Evolutionary conservation across 2,888 invertebrate species (phyloP).

Genomic region (Tenthredo distinguenda): DNA sequence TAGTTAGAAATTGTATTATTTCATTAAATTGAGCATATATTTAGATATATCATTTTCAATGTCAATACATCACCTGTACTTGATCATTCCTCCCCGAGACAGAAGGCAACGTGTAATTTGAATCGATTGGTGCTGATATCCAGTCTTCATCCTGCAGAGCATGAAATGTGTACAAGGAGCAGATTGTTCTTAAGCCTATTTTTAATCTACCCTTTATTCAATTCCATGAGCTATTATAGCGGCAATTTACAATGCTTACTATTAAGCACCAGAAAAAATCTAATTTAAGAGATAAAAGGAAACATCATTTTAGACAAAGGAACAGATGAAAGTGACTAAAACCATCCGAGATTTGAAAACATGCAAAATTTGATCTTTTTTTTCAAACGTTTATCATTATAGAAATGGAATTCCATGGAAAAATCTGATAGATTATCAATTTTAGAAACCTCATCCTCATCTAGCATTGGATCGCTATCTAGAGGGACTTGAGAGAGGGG

Average conservation of each 20-base stretch:
- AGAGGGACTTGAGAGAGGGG: conserved; percentile 70
- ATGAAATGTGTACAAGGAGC: background rate
- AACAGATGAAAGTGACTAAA: background rate
- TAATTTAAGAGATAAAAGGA: background rate
- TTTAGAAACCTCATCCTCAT: conserved; percentile 66
- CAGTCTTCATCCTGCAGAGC: conserved; percentile 69
- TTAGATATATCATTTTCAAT: background rate
- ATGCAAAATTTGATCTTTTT: background rate
- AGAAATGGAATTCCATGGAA: background rate
- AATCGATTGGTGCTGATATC: conserved; percentile 59
- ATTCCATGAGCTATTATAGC: background rate
- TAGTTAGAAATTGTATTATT: background rate
- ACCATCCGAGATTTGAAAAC: background rate
- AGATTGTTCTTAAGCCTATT: background rate
- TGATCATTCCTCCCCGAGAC: background rate
- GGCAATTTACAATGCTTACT: background rate
- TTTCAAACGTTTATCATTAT: background rate
- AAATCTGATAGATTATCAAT: conserved; percentile 33
- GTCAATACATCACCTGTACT: conserved; percentile 23
- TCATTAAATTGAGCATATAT: background rate
- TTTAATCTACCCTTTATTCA: background rate
- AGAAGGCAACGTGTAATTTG: conserved; percentile 54
- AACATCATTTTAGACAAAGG: background rate
- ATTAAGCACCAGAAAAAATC: background rate
- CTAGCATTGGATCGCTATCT: conserved; percentile 70